Base-by-base conservation (phyloP, 2,888 invertebrate species). In the Archips crataeganus region DNA sequence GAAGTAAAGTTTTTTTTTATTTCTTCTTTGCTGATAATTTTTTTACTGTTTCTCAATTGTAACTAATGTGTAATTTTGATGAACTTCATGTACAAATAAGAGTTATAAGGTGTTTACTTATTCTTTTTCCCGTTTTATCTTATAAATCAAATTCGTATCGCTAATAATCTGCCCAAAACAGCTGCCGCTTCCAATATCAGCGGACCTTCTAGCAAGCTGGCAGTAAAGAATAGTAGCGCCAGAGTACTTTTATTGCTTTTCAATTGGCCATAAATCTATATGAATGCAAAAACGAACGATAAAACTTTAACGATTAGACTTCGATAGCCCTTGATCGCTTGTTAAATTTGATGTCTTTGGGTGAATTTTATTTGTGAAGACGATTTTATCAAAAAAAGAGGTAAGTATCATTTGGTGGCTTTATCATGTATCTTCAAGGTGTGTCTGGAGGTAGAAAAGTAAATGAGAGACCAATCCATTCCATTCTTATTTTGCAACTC, bases 261-360 rank as follows among this genome's bases (percentile, higher is more conserved):
- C 80, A 84, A 87, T 80, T 82, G 79, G 70, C 76, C 78, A 82
- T 88, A 82, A 86, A 87, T 80, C 75, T 77, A 63, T 62, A 47
- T 72, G 78, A 80, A 81, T 80, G 84, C 82, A 79, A 84, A 87
- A 84, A 82, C 81, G 71, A 69, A 64, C 75, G 75, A 78, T 87
- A 81, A 85, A 81, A 79, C 70, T 76, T 66, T 73, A 73, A 73
- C 73, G 73, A 73, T 73, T 73, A 68, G 62, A 73, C 68, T 69
- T 69, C 68, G 73, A 73, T 69, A 69, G 73, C 73, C 63, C 63
- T 73, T 73, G 73, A 73, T 73, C 73, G 73, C 73, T 69, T 73
- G 73, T 73, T 69, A 57, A 73, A 73, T 69, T 73, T 73, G 68
- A 69, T 69, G 68, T 63, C 68, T 64, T 49, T 39, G 63, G 73